Conservation (phyloP, 2,113 vertebrate genomes). For the Tauraco erythrolophus region DNA sequence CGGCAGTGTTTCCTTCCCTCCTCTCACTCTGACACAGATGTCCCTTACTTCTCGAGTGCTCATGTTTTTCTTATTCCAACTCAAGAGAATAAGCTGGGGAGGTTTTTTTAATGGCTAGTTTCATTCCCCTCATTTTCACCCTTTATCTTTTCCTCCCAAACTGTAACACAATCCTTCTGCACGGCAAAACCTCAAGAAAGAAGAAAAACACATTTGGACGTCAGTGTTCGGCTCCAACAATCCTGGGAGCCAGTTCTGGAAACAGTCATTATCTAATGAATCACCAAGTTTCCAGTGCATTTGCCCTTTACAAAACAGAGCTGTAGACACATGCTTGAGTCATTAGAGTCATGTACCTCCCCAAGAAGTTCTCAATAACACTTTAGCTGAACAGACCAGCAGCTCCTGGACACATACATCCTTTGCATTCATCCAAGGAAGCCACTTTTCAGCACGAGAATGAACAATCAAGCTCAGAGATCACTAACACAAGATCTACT, state of each 20-base stretch:
- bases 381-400: background rate
- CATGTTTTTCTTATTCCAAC: background rate
- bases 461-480: background rate
- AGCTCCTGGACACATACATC: background rate
- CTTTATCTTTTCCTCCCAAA: slow-evolving; percentile 29
- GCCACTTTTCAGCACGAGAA: background rate
- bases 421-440: background rate
- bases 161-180: background rate
- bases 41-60: background rate
- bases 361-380: background rate
- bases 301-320: slow-evolving; percentile 24
- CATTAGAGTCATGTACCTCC: background rate
- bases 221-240: slow-evolving; percentile 1
- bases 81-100: background rate
- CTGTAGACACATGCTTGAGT: background rate
- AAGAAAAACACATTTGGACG: slow-evolving; percentile 1
- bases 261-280: slow-evolving; percentile 42
- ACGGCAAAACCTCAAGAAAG: background rate
- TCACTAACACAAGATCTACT: background rate
- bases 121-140: background rate
- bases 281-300: slow-evolving; percentile 50
- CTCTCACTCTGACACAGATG: background rate
- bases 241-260: slow-evolving; percentile 44
- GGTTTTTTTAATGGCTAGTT: background rate
- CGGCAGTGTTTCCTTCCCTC: background rate